phyloP scores from a whole-genome alignment of 2,113 vertebrate genomes.

The Ceyx cyanopectus region DNA sequence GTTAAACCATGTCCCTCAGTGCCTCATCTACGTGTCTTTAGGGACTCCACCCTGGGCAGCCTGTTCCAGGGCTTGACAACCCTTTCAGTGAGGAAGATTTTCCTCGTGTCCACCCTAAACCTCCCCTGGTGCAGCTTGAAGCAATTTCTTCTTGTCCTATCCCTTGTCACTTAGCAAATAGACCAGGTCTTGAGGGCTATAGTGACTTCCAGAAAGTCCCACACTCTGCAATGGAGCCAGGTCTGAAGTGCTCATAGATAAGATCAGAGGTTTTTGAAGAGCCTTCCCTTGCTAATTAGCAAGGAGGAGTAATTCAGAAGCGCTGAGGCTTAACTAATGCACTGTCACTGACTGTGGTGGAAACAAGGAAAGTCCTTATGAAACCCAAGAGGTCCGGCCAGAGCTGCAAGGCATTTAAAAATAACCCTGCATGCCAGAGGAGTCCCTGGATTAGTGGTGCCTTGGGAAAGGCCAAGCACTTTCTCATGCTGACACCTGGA shows the following conservation, averaged over 20 bases:
- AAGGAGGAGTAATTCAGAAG: slow-evolving; percentile 44
- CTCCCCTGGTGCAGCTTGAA: too few relatives aligned
- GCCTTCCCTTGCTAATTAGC: neutral
- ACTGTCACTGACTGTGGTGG: slow-evolving; percentile 8
- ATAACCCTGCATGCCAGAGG: slow-evolving; percentile 45
- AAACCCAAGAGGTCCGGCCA: slow-evolving; percentile 59
- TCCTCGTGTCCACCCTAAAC: too few relatives aligned
- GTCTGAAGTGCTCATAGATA: neutral
- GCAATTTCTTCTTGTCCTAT: too few relatives aligned
- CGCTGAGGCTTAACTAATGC: neutral
- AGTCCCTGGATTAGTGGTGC: slow-evolving; percentile 45
- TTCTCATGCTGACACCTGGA: slow-evolving; percentile 74
- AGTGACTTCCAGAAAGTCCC: neutral
- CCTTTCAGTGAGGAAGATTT: too few relatives aligned
- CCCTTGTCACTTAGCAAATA: too few relatives aligned
- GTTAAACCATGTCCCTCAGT: too few relatives aligned
- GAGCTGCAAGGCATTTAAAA: slow-evolving; percentile 62
- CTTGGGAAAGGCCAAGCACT: slow-evolving; percentile 59
- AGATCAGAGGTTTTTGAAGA: neutral
- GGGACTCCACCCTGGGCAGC: too few relatives aligned
- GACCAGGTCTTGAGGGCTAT: neutral
- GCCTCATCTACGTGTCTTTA: too few relatives aligned
- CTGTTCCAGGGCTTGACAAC: too few relatives aligned
- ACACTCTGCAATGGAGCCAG: rapidly evolving
- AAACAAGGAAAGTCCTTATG: slow-evolving; percentile 62